These are phyloP conservation scores for Galeopterus variegatus DNA, from an alignment of 2,113 vertebrate genomes.

Conservation along the genomic window DNA sequence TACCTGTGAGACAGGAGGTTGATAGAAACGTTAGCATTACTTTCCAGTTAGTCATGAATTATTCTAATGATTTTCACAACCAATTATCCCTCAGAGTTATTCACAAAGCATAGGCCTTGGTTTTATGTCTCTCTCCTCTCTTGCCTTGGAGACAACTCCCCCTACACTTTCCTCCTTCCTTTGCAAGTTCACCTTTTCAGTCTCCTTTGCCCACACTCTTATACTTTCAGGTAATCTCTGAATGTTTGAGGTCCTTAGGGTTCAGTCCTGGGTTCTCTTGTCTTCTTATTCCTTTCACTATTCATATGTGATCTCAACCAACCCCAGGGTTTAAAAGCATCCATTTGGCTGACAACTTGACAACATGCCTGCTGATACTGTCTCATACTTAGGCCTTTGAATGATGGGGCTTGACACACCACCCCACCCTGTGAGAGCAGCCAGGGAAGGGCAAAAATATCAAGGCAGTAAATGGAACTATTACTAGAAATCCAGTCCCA, in stretches of 20 bases:
- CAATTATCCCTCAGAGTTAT: neutral
- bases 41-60: neutral
- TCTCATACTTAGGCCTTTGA: neutral
- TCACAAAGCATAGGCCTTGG: neutral
- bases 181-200: neutral
- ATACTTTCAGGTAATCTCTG: neutral
- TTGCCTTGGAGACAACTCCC: neutral
- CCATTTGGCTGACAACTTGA: neutral
- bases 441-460: neutral
- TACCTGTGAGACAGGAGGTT: constrained; percentile 87
- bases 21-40: fast-evolving
- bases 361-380: neutral
- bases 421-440: neutral
- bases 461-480: neutral
- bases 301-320: neutral
- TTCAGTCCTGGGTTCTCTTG: neutral
- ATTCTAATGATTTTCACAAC: neutral
- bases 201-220: neutral
- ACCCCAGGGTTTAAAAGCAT: neutral
- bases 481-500: neutral
- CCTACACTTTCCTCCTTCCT: neutral
- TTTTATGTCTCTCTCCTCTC: neutral
- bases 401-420: neutral
- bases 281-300: neutral
- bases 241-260: neutral